These are phyloP conservation scores for Lanius collurio DNA, from an alignment of 2,113 vertebrate species.

Conservation along the genomic window DNA sequence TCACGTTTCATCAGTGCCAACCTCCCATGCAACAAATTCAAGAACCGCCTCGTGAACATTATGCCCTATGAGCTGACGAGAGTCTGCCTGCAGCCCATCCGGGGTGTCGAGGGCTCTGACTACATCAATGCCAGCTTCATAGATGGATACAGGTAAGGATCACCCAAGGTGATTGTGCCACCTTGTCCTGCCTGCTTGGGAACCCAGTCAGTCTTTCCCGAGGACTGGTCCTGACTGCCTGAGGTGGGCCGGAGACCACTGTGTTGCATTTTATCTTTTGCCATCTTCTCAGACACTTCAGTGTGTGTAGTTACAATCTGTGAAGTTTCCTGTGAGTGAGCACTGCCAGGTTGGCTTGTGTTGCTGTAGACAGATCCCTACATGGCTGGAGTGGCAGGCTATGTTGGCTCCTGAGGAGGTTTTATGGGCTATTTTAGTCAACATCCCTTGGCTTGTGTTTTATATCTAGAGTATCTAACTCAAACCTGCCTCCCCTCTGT, in stretches of 20 bases:
- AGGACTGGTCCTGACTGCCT: background rate
- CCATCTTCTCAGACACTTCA: background rate
- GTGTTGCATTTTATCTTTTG: background rate
- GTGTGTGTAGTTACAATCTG: background rate
- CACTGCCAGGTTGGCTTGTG: background rate
- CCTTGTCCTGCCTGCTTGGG: background rate
- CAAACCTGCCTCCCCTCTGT: background rate
- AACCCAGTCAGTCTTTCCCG: background rate
- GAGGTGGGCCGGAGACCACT: background rate
- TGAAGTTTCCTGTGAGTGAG: background rate
- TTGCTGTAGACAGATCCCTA: background rate
- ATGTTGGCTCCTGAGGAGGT: background rate
- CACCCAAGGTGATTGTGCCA: background rate
- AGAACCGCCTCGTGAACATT: slow-evolving; percentile 95
- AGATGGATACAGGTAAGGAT: slow-evolving; percentile 89
- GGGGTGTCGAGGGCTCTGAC: slow-evolving; percentile 94
- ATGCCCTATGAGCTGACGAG: slow-evolving; percentile 94
- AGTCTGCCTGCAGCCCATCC: slow-evolving; percentile 93
- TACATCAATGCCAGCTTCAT: slow-evolving; percentile 98
- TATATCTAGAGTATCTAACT: background rate
- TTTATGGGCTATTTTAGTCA: background rate
- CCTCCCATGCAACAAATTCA: slow-evolving; percentile 97
- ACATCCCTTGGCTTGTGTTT: background rate
- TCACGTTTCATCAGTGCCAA: slow-evolving; percentile 97
- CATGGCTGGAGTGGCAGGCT: background rate